Percentiles rank a stretch among this genome's conserved stretches.
phyloP scores from a whole-genome alignment of 2,888 invertebrate genomes.

The Scaptomyza reducta region DNA sequence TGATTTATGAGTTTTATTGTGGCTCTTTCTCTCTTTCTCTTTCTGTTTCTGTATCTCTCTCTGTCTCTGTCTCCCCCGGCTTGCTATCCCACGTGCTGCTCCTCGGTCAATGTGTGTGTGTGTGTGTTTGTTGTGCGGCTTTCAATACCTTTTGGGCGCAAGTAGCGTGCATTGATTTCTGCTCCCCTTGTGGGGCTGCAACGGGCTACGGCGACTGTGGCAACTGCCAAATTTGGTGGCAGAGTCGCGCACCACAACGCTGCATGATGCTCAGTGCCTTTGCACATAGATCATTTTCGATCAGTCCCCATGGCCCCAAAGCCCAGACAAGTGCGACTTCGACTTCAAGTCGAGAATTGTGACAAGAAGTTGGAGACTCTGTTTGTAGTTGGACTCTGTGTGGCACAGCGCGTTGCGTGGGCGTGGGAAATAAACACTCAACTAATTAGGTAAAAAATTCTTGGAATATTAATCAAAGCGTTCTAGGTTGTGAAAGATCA shows the following conservation, averaged over 20 bases:
- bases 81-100: constrained; percentile 11
- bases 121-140: constrained; percentile 47
- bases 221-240: constrained; percentile 69
- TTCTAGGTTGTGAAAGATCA: neutral
- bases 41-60: neutral
- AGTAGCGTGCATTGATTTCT: constrained; percentile 73
- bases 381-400: neutral
- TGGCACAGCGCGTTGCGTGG: constrained; percentile 55
- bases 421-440: constrained; percentile 68
- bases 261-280: constrained; percentile 41
- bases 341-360: neutral
- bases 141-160: constrained; percentile 55
- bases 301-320: constrained; percentile 39
- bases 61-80: neutral
- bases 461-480: neutral
- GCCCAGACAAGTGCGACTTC: constrained; percentile 58
- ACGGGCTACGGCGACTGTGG: constrained; percentile 4
- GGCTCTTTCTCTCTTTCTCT: constrained; percentile 36
- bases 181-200: constrained; percentile 43
- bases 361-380: neutral
- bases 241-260: constrained; percentile 28
- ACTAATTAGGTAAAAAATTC: constrained; percentile 59
- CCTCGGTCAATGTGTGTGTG: constrained; percentile 11
- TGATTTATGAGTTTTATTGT: constrained; percentile 83
- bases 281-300: constrained; percentile 66